phyloP scores from a whole-genome alignment of 1,140 invertebrate genomes.

The Rhynchophorus ferrugineus region DNA sequence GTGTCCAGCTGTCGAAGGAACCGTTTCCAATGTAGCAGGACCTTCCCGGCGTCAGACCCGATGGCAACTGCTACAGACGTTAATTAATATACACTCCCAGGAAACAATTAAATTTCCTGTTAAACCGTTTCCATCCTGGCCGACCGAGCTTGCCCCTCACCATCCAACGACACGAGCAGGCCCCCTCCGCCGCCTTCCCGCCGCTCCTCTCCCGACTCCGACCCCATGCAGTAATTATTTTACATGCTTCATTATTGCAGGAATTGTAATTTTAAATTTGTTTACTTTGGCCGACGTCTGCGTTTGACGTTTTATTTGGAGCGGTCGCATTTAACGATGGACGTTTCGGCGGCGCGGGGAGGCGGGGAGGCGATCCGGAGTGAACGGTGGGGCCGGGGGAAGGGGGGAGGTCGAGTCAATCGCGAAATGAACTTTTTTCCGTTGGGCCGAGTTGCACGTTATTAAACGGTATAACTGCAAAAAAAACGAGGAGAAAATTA shows the following conservation, averaged over 20 bases:
- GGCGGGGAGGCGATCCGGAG: no score
- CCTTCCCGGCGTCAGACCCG: constrained; percentile 30
- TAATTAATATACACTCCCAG: constrained; percentile 42
- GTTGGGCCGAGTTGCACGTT: no score
- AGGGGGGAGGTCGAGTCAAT: no score
- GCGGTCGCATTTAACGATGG: constrained; percentile 4
- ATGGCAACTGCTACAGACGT: constrained; percentile 40
- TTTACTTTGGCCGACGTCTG: constrained; percentile 23
- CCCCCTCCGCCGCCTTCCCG: no score
- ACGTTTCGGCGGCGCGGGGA: no score
- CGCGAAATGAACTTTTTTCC: no score
- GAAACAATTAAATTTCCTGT: constrained; percentile 39
- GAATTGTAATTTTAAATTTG: constrained; percentile 36
- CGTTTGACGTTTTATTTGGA: constrained; percentile 23
- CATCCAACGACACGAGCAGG: no score
- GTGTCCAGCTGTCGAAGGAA: constrained; percentile 39
- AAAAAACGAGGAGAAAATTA: no score
- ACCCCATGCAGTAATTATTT: constrained; percentile 34
- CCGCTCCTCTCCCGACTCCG: no score
- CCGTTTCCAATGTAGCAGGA: constrained; percentile 16
- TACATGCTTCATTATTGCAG: constrained; percentile 36
- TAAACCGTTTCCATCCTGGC: constrained; percentile 28
- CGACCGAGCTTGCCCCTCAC: no score
- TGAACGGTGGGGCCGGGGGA: no score
- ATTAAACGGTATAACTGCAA: no score